Percentiles rank a stretch among this genome's conserved stretches.
phyloP scores from a whole-genome alignment of 2,113 vertebrate species.

The Proteles cristata region DNA sequence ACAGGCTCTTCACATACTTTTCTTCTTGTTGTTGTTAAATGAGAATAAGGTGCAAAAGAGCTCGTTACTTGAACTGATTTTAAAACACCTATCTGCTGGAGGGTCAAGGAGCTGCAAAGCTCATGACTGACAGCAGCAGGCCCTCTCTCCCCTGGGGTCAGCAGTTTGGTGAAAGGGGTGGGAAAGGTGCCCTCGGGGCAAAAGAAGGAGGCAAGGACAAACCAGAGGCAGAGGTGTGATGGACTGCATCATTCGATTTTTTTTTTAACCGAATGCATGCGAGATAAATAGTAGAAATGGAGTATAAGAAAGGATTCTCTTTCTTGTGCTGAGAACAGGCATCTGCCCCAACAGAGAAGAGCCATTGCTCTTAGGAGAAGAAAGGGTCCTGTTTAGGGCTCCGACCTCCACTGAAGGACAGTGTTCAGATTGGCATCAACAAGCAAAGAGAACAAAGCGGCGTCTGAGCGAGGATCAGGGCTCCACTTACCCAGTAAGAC shows the following conservation, averaged over 20 bases:
- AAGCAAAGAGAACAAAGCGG: constrained; percentile 35
- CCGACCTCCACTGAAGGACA: constrained; percentile 50
- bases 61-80: not conserved
- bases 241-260: not conserved
- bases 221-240: not conserved
- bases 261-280: not conserved
- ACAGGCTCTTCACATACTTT: not conserved
- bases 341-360: not conserved
- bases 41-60: not conserved
- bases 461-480: not conserved
- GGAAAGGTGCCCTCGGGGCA: not conserved
- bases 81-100: not conserved
- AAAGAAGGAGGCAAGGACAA: constrained; percentile 45
- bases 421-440: constrained; percentile 69
- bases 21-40: not conserved
- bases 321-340: constrained; percentile 52
- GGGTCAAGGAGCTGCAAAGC: not conserved
- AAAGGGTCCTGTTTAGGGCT: constrained; percentile 43
- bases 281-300: constrained; percentile 39
- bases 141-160: not conserved
- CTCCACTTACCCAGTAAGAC: not conserved
- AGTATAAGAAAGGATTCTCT: constrained; percentile 63
- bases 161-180: not conserved
- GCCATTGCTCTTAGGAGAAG: constrained; percentile 32
- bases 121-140: not conserved